phyloP scores from a whole-genome alignment of 2,888 invertebrate genomes.

The Heliconius sara region DNA sequence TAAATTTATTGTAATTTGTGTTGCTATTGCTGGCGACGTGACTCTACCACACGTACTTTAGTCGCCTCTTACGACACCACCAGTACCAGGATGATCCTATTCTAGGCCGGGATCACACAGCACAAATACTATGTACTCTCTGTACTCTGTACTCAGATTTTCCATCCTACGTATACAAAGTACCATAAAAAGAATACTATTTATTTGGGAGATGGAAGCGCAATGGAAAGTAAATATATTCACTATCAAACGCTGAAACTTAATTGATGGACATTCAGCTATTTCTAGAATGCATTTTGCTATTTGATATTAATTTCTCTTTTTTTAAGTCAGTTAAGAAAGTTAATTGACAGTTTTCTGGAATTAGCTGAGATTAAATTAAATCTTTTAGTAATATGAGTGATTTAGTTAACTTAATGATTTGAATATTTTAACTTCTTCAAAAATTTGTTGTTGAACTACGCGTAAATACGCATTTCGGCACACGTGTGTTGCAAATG shows the following conservation, averaged over 20 bases:
- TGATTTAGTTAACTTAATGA: not conserved
- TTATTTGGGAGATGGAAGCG: slow-evolving; percentile 28
- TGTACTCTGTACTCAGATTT: not conserved
- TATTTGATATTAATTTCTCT: not conserved
- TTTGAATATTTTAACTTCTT: not conserved
- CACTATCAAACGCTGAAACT: slow-evolving; percentile 26
- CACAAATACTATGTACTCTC: no score
- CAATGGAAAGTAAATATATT: slow-evolving; percentile 35
- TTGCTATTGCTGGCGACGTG: no score
- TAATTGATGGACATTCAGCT: slow-evolving; percentile 16
- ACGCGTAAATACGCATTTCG: no score
- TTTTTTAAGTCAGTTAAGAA: not conserved
- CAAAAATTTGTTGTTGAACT: no score
- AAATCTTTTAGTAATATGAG: no score
- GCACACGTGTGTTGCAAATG: no score
- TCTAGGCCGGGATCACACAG: no score
- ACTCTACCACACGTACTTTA: no score
- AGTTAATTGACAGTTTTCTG: not conserved
- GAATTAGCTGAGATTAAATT: no score
- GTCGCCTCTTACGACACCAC: no score
- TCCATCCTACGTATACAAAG: not conserved
- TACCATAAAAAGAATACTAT: slow-evolving; percentile 20
- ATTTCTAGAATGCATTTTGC: not conserved
- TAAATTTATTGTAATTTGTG: no score
- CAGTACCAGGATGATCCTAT: no score